phyloP scores from a whole-genome alignment of 2,797 vertebrate genomes.

The Prionace glauca region DNA sequence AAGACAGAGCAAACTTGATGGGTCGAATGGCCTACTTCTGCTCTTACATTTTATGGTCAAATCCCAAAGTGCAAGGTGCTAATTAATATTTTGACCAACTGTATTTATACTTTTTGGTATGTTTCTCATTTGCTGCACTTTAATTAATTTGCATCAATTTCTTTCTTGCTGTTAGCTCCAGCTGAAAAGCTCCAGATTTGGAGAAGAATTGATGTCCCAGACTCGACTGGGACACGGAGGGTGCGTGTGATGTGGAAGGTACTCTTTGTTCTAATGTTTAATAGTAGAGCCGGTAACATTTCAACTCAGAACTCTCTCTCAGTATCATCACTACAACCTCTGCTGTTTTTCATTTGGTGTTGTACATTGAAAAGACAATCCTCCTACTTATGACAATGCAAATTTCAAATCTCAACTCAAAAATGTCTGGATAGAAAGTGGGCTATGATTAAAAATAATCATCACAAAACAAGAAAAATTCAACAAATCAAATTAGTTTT shows the following conservation, averaged over 20 bases:
- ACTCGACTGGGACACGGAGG: slow-evolving; percentile 42
- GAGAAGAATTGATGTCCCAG: slow-evolving; percentile 47
- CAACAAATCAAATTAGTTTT: neutral
- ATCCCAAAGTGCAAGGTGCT: neutral
- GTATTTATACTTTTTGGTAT: neutral
- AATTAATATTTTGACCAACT: neutral
- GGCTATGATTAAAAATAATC: neutral
- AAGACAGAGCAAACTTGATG: too few relatives aligned
- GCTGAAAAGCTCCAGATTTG: slow-evolving; percentile 53
- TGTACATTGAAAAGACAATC: neutral
- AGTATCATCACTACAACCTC: neutral
- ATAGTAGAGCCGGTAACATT: neutral
- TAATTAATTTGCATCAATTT: neutral
- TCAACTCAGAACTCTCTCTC: neutral
- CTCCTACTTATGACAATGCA: neutral
- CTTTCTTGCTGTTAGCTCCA: slow-evolving; percentile 49
- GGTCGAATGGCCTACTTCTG: too few relatives aligned
- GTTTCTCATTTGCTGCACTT: neutral
- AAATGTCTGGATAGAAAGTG: neutral
- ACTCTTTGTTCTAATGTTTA: neutral
- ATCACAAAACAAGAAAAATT: neutral
- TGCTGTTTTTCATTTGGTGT: neutral
- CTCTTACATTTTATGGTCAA: too few relatives aligned
- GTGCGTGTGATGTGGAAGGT: slow-evolving; percentile 61
- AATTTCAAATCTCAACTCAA: neutral